Base-by-base conservation (phyloP, 2,113 vertebrate species). In the Limnothrissa miodon region DNA sequence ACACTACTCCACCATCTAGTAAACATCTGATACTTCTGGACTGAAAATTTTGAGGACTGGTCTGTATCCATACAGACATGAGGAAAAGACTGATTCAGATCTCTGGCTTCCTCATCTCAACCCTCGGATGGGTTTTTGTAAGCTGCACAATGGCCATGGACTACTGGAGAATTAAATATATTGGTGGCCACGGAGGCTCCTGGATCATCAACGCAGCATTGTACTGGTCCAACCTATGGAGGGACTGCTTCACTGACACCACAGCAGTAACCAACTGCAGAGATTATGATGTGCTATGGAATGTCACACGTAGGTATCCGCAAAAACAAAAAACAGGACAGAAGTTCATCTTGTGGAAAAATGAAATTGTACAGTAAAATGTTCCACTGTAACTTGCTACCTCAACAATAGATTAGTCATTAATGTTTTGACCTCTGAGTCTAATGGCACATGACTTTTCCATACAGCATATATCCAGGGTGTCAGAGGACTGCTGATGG, bases 141-240 rank as follows among this genome's bases (percentile, higher is more conserved):
- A 94, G 95, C 78, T 97, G 96, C 86, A 97, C 97, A 36, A 89
- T 97, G 88, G 97, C 96, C 87, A 97, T 97, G 91, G 95, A 98
- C 91, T 95, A 94, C 85, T 99, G 97, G 97, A 97, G 96, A 82
- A 93, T 96, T 83, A 91, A 90, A 48, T 94, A 94, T 84, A 85
- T 97, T 21, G 97, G 97, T 80, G 97, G 97, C 82, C 95, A 96
- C 17, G 97, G 93, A 10, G 95, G 95, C 3, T 92, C 92, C 33
- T 93, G 87, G 56, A 90, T 98, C 89, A 97, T 99, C 92, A 98
- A 93, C 91, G 97, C 96, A 79, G 95, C 95, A 84, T 98, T 97
- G 93, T 97, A 96, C 89, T 98, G 95, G 95, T 96, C 98, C 91
- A 98, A 96, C 87, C 92, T 98, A 80, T 98, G 97, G 97, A 97